phyloP scores from a whole-genome alignment of 2,113 vertebrate species.

The Clarias magur region DNA sequence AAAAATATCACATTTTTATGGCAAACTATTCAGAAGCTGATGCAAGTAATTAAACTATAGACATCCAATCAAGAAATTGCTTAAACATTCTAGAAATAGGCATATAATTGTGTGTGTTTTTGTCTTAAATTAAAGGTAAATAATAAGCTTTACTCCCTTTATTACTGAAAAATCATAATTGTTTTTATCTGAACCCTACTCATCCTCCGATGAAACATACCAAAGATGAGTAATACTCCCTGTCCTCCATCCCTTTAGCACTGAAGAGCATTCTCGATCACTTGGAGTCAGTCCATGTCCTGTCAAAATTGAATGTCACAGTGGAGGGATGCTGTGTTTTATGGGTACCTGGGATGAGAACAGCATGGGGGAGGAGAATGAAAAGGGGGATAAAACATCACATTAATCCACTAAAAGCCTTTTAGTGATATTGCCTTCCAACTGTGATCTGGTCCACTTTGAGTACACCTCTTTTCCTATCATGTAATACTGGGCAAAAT shows the following conservation, averaged over 20 bases:
- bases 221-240: not conserved
- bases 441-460: conserved; percentile 65
- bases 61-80: not conserved
- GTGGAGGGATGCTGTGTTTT: conserved; percentile 64
- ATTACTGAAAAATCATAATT: not conserved
- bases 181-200: not conserved
- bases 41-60: not conserved
- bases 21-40: not conserved
- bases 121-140: not conserved
- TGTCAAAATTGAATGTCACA: conserved; percentile 64
- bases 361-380: conserved; percentile 33
- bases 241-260: not conserved
- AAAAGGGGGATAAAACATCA: conserved; percentile 59
- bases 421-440: conserved; percentile 81
- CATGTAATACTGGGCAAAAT: conserved; percentile 78
- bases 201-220: not conserved
- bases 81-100: not conserved
- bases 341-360: conserved; percentile 61
- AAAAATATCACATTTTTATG: not conserved
- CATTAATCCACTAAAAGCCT: conserved; percentile 84
- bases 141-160: not conserved
- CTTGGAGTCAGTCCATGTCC: conserved; percentile 61
- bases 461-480: conserved; percentile 63
- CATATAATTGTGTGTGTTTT: not conserved
- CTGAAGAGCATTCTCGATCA: conserved; percentile 43